Percentiles rank a stretch among this genome's conserved stretches.
Evolutionary conservation across 1,140 invertebrate species (phyloP).

Genomic region (Drosophila lini): DNA sequence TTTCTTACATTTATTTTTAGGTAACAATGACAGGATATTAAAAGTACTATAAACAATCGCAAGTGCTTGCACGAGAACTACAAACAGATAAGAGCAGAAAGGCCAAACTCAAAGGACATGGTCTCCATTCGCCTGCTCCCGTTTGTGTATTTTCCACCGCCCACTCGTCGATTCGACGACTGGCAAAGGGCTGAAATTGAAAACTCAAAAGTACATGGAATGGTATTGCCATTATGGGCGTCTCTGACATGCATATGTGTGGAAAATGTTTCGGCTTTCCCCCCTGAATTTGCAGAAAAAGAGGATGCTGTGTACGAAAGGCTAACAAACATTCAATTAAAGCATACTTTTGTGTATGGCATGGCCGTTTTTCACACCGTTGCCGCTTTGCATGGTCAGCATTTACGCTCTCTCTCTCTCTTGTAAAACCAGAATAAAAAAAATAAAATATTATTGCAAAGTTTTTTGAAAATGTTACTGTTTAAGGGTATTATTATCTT

Average conservation of each 20-base stretch:
- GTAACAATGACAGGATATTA: background rate
- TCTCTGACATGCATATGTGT: constrained; percentile 67
- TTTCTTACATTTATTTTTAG: background rate
- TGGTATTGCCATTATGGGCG: constrained; percentile 67
- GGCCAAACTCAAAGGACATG: constrained; percentile 28
- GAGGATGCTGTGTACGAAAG: constrained; percentile 28
- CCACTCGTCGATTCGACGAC: constrained; percentile 17
- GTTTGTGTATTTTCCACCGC: constrained; percentile 15
- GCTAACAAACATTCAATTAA: constrained; percentile 77
- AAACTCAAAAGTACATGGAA: constrained; percentile 78
- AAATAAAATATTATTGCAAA: no score
- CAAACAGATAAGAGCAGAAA: constrained; percentile 23
- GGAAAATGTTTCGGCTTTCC: constrained; percentile 58
- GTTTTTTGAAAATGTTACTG: no score
- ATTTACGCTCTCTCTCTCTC: background rate
- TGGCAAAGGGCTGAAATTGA: constrained; percentile 73
- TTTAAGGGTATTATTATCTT: no score
- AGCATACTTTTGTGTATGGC: constrained; percentile 75
- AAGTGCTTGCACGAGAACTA: background rate
- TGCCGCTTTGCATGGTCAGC: constrained; percentile 47
- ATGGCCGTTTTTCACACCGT: constrained; percentile 61
- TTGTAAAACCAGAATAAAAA: no score
- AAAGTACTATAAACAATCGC: background rate
- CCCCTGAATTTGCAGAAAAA: constrained; percentile 6
- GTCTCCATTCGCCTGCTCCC: constrained; percentile 19